phyloP scores from a whole-genome alignment of 2,113 vertebrate species.

The Cisticola juncidis region DNA sequence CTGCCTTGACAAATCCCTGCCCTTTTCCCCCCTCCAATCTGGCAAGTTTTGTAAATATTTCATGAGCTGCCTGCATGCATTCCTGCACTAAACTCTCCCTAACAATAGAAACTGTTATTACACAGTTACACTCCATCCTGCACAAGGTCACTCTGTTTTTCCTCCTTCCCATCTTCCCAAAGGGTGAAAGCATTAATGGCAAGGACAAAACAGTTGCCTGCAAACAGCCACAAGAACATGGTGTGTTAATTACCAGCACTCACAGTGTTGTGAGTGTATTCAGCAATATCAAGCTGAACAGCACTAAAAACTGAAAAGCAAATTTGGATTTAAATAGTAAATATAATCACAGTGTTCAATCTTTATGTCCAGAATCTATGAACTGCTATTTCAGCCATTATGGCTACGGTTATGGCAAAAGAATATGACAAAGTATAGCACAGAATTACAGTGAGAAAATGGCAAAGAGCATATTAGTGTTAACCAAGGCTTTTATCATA shows the following conservation, averaged over 20 bases:
- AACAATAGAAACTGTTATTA: slow-evolving; percentile 19
- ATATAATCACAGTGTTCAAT: background rate
- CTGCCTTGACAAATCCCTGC: background rate
- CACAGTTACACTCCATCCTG: background rate
- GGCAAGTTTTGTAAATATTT: slow-evolving; percentile 35
- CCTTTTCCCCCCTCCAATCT: background rate
- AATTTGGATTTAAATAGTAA: background rate
- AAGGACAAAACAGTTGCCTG: background rate
- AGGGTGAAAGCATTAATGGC: background rate
- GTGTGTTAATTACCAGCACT: background rate
- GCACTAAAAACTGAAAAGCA: background rate
- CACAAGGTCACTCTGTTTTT: slow-evolving; percentile 47
- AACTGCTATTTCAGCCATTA: background rate
- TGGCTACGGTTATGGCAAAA: background rate
- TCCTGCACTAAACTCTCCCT: slow-evolving; percentile 3
- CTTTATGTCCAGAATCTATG: background rate
- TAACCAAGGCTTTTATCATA: background rate
- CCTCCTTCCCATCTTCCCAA: slow-evolving; percentile 7
- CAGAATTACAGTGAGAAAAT: background rate
- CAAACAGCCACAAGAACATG: background rate
- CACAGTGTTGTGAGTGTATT: background rate
- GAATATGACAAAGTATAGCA: background rate
- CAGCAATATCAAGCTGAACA: background rate
- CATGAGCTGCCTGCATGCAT: background rate
- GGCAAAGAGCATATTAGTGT: background rate